These are phyloP conservation scores for Oryzias curvinotus DNA, from an alignment of 2,113 vertebrate genomes.

Conservation along the genomic window DNA sequence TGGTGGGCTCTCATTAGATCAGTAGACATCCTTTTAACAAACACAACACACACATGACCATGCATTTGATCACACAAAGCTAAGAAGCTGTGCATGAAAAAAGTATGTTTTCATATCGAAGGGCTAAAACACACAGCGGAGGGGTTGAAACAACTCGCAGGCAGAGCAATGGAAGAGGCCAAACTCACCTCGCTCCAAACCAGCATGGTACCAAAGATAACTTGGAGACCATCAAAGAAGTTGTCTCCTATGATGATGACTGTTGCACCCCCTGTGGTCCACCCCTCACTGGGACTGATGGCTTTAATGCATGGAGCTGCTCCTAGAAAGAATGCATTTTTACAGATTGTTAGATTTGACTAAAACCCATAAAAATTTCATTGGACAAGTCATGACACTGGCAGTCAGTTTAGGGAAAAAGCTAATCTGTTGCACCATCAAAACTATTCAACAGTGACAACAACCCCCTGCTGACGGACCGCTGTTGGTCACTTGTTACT, in stretches of 20 bases:
- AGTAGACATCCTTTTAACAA: slow-evolving; percentile 52
- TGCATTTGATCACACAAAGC: slow-evolving; percentile 44
- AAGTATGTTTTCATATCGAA: slow-evolving; percentile 63
- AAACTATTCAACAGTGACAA: too few relatives aligned
- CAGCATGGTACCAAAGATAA: slow-evolving; percentile 80
- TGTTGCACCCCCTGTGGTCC: slow-evolving; percentile 80
- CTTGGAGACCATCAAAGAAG: slow-evolving; percentile 81
- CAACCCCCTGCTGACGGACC: too few relatives aligned
- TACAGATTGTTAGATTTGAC: slow-evolving; percentile 3
- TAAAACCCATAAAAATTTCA: slow-evolving; percentile 3
- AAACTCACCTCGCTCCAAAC: slow-evolving; percentile 79
- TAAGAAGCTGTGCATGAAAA: slow-evolving; percentile 47
- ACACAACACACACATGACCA: slow-evolving; percentile 48
- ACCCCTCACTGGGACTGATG: slow-evolving; percentile 80
- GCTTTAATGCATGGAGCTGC: slow-evolving; percentile 80
- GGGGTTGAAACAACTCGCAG: slow-evolving; percentile 42
- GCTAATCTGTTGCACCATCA: too few relatives aligned
- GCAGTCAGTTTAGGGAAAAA: too few relatives aligned
- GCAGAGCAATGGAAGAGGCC: slow-evolving; percentile 25
- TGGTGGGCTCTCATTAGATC: slow-evolving; percentile 57
- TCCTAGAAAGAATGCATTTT: slow-evolving; percentile 38
- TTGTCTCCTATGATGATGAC: slow-evolving; percentile 83
- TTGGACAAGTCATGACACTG: not conserved
- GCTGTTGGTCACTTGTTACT: too few relatives aligned
- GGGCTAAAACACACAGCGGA: slow-evolving; percentile 33